Evolutionary conservation across 1,140 invertebrate genomes (phyloP), one percentile per base, ranked within the genome.

Genomic region (Latrodectus geometricus): DNA sequence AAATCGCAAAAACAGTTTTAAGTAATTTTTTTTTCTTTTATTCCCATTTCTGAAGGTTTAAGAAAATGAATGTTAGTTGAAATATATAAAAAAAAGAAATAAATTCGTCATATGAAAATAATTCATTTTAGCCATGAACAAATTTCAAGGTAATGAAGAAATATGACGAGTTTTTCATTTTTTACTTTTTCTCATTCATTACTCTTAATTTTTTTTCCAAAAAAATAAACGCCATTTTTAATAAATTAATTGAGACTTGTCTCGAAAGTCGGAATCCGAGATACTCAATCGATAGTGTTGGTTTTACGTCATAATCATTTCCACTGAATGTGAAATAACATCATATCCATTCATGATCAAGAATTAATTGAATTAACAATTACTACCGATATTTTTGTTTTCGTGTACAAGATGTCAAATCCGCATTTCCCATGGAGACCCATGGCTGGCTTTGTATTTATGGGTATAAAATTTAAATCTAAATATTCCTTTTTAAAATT

Each of bases 211-310:
- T 86, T 78, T 35, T 35, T 35, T 5, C 35, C 35, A 35, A 35
- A 86, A 86, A 86, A 86, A 78, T 86, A 86, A 86, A 86, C 83
- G 83, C 66, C 65, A 86, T 86, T 86, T 84, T 86, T 86, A 86
- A 86, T 86, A 86, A 86, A 86, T 86, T 86, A 86, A 86, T 86
- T 86, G 83, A 86, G 83, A 56, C 83, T 84, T 21, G 54, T 56
- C 56, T 21, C 35, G 35, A 75, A 83, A 88, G 75, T 80, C 48
- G 35, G 15, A 14, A 75, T 23, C 35, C 21, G 72, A 75, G 72
- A 82, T 80, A 75, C 20, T 70, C 72, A 74, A 66, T 79, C 9
- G 56, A 23, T 35, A 35, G 35, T 35, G 35, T 35, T 35, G 35
- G 35, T 35, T 5, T 35, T 35, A 35, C 35, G 35, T 35, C 35